These are phyloP conservation scores for Contarinia nasturtii DNA, from an alignment of 1,140 invertebrate genomes.

Conservation along the genomic window DNA sequence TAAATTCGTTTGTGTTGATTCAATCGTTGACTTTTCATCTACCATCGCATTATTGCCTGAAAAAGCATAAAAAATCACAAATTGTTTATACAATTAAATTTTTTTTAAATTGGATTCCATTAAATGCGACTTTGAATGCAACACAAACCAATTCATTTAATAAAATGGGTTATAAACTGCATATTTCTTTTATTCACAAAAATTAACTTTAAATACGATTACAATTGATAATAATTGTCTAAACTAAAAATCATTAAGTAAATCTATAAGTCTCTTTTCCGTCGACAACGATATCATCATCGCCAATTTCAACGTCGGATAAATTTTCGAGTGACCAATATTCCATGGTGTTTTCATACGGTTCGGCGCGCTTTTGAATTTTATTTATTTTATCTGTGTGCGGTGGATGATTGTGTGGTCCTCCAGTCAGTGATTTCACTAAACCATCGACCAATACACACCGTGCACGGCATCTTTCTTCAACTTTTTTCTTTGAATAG, in stretches of 20 bases:
- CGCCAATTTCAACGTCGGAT: not conserved
- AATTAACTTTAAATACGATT: too few relatives aligned
- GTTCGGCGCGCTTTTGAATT: slow-evolving; percentile 11
- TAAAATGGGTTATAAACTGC: not conserved
- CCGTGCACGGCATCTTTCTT: slow-evolving; percentile 19
- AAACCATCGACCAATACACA: slow-evolving; percentile 19
- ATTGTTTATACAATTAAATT: not conserved
- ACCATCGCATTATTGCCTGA: not conserved
- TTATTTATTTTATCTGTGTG: slow-evolving; percentile 24
- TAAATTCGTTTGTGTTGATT: not conserved
- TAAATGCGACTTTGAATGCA: not conserved
- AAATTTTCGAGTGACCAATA: not conserved
- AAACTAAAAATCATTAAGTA: not conserved
- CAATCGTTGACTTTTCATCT: not conserved
- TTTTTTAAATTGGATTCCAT: not conserved
- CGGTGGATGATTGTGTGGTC: slow-evolving; percentile 19
- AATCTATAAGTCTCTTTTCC: not conserved
- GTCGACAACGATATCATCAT: not conserved
- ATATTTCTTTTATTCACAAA: not conserved
- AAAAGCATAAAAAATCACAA: not conserved
- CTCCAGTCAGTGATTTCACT: slow-evolving; percentile 16
- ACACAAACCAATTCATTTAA: not conserved
- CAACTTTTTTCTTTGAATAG: slow-evolving; percentile 19
- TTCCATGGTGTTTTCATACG: not conserved
- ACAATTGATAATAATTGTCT: not conserved